Evolutionary conservation across 2,113 vertebrate genomes (phyloP), one percentile per base, ranked within the genome.

Genomic region (Cyprinodon variegatus): DNA sequence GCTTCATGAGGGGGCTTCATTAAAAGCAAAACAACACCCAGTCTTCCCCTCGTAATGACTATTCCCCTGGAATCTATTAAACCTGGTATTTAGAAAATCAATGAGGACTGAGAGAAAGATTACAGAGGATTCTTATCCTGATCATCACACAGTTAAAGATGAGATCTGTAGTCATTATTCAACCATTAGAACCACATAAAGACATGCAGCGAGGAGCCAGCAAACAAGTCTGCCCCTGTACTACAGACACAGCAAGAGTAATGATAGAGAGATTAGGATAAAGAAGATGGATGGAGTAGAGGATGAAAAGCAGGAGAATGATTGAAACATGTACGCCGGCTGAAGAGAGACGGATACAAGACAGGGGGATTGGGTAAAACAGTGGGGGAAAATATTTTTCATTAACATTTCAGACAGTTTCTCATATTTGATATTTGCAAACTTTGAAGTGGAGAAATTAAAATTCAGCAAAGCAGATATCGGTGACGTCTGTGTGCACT

Each of bases 1-100:
- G 82, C 88, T 86, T 78, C 64, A 37, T 86, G 74, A 83, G 72
- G 86, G 61, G 76, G 11, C 82, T 83, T 88, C 69, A 79, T 92
- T 87, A 90, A 70, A 81, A 70, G n/a, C 61, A 22, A 80, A 61
- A 67, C 82, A 88, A 72, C 88, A 83, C 73, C 81, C 85, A 73
- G 76, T 75, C 84, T 76, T 61, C 43, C 68, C 75, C 64, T 22
- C 74, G 48, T 88, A 90, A 90, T 85, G 79, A 90, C 84, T 84
- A 76, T 82, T 91, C 90, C 89, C 89, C 62, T 77, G 90, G 87
- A 87, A 86, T 81, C 78, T 88, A 88, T 93, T 91, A 91, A 72
- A 65, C 65, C 77, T 70, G 20, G 61, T 74, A 80, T 89, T 82
- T 74, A 88, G 76, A 72, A 86, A 91, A 93, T 89, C 87, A 90